These are phyloP conservation scores for Chrysomallon squamiferum DNA, from an alignment of 1,140 invertebrate species.

Conservation along the genomic window DNA sequence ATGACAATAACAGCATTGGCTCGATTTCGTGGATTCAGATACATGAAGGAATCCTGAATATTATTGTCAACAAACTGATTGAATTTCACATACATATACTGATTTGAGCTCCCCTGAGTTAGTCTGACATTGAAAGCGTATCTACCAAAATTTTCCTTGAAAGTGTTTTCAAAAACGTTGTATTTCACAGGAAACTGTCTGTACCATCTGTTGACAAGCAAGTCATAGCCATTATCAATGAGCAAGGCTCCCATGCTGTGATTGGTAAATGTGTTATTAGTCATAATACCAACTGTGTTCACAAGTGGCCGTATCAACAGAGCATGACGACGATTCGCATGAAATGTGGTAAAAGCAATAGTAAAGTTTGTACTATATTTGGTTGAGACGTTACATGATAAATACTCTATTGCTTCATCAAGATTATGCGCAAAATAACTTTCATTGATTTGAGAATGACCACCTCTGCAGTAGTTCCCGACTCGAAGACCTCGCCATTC, in stretches of 20 bases:
- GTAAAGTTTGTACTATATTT: constrained; percentile 50
- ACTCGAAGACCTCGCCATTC: constrained; percentile 55
- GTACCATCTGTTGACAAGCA: constrained; percentile 62
- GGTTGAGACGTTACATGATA: constrained; percentile 56
- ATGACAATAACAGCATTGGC: constrained; percentile 90
- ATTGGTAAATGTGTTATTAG: constrained; percentile 80
- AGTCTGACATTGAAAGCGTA: constrained; percentile 88
- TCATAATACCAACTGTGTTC: constrained; percentile 58
- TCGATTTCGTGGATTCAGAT: constrained; percentile 74
- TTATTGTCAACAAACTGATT: constrained; percentile 88
- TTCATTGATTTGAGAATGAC: constrained; percentile 51
- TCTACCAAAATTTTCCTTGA: constrained; percentile 83
- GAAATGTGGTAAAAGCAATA: constrained; percentile 56
- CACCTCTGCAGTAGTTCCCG: constrained; percentile 59
- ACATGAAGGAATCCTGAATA: constrained; percentile 84
- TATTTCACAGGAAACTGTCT: constrained; percentile 65
- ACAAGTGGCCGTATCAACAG: constrained; percentile 56
- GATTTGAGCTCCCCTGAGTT: constrained; percentile 82
- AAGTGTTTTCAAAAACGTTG: constrained; percentile 86
- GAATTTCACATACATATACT: constrained; percentile 83
- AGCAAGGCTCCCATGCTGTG: constrained; percentile 84
- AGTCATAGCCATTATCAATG: constrained; percentile 80
- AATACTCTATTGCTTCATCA: constrained; percentile 56
- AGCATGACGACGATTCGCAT: constrained; percentile 53
- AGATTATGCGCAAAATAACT: constrained; percentile 50